phyloP scores from a whole-genome alignment of 2,888 invertebrate species.

The Clistopyga incitator region DNA sequence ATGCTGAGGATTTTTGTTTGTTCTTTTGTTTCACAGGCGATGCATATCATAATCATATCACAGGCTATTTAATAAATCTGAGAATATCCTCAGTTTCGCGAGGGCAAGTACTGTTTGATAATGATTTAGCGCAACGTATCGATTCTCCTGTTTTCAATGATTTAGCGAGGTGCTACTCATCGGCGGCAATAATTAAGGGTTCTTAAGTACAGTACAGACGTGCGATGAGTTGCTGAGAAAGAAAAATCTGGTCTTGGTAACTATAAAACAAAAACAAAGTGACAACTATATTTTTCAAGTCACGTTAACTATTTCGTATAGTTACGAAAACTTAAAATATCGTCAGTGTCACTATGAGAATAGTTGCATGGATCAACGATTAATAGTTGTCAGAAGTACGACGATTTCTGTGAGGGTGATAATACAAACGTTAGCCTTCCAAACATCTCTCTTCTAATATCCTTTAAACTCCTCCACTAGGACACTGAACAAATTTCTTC shows the following conservation, averaged over 20 bases:
- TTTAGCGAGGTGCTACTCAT: constrained; percentile 15
- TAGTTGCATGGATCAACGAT: no score
- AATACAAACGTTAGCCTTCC: constrained; percentile 54
- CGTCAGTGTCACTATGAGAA: neutral
- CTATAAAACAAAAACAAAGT: no score
- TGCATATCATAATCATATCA: constrained; percentile 32
- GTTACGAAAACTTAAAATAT: no score
- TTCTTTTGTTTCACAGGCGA: neutral
- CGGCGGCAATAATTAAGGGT: constrained; percentile 3
- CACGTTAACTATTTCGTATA: no score
- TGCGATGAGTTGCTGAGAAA: constrained; percentile 5
- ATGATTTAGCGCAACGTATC: neutral
- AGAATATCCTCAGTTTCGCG: neutral
- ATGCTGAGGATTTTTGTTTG: neutral
- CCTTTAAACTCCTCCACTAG: constrained; percentile 17
- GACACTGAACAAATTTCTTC: constrained; percentile 5
- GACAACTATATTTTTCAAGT: no score
- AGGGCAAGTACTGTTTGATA: neutral
- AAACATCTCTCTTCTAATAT: constrained; percentile 24
- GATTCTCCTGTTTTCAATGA: constrained; percentile 6
- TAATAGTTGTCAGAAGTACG: no score
- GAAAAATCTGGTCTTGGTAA: no score
- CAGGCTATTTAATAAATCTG: neutral
- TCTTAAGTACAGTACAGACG: constrained; percentile 2
- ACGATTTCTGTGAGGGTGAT: constrained; percentile 8